Evolutionary conservation across 2,888 invertebrate genomes (phyloP).

Genomic region (Meteorus colon): DNA sequence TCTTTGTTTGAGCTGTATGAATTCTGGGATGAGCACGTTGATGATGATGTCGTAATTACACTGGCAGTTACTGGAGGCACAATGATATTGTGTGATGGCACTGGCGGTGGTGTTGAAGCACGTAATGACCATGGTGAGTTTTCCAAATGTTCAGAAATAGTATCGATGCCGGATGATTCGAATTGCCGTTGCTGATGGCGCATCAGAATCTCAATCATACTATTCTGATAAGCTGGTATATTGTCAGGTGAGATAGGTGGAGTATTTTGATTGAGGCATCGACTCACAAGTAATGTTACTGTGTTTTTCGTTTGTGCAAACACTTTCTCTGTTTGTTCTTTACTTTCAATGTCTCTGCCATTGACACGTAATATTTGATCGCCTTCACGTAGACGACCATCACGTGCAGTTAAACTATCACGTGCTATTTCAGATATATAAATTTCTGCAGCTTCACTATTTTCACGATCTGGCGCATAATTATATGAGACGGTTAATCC

Average conservation of each 20-base stretch:
- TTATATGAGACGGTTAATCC: slow-evolving; percentile 82
- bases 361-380: slow-evolving; percentile 80
- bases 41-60: slow-evolving; percentile 55
- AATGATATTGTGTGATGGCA: slow-evolving; percentile 48
- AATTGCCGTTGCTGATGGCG: slow-evolving; percentile 69
- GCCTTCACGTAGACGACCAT: slow-evolving; percentile 78
- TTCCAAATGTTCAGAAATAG: slow-evolving; percentile 36
- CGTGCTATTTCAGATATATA: slow-evolving; percentile 81
- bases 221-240: slow-evolving; percentile 74
- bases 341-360: slow-evolving; percentile 78
- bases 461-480: slow-evolving; percentile 75
- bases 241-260: slow-evolving; percentile 61
- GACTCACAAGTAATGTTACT: slow-evolving; percentile 78
- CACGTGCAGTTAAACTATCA: slow-evolving; percentile 77
- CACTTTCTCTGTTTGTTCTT: slow-evolving; percentile 78
- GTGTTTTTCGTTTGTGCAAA: slow-evolving; percentile 77
- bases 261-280: slow-evolving; percentile 74
- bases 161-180: slow-evolving; percentile 20
- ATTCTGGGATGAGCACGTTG: slow-evolving; percentile 59
- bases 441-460: slow-evolving; percentile 78
- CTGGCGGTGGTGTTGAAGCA: slow-evolving; percentile 50
- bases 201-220: slow-evolving; percentile 74
- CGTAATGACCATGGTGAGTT: slow-evolving; percentile 20
- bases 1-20: slow-evolving; percentile 58
- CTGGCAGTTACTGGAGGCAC: slow-evolving; percentile 27